Base-by-base conservation (phyloP, 2,888 invertebrate species). In the Unio delphinus region DNA sequence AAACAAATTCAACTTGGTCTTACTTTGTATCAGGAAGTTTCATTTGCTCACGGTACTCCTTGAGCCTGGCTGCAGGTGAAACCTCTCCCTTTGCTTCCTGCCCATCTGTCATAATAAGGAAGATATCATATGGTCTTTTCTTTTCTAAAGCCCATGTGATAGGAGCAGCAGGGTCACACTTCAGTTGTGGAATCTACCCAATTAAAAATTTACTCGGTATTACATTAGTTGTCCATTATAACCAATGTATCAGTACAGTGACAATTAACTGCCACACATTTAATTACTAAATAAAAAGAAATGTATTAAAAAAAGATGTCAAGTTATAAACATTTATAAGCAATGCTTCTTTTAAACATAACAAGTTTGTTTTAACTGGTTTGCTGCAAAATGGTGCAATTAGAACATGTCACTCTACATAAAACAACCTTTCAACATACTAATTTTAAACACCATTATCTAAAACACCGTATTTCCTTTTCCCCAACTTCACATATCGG, bases 71-170 rank as follows among this genome's bases (percentile, higher is more conserved):
- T 89, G 78, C 91, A 87, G 80, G 92, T 90, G 90, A 92, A 86
- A 89, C 90, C 89, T 56, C 81, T 64, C 28, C 79, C 79, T 88
- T 80, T 61, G 80, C 55, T 78, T 88, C 72, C 80, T 84, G 79
- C 89, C 91, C 82, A 88, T 94, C 93, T 34, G 94, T 92, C 88
- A 94, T 92, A 87, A 94, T 93, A 66, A 95, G 92, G 89, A 95
- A 94, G 45, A 94, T 93, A 89, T 95, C 95, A 77, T 93, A 91
- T 71, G 70, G 90, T 80, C 92, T 91, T 63, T 93, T 92, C 68
- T 92, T 91, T 64, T 92, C 89, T 45, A 86, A 81, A 0, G 95
- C 95, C 94, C 94, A 95, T 28, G 91, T 90, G 55, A 88, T 80
- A 34, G 88, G 87, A 17, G 82, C 79, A 20, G 85, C 78, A 55